These are phyloP conservation scores for Hestina assimilis DNA, from an alignment of 1,140 invertebrate genomes.

Conservation along the genomic window DNA sequence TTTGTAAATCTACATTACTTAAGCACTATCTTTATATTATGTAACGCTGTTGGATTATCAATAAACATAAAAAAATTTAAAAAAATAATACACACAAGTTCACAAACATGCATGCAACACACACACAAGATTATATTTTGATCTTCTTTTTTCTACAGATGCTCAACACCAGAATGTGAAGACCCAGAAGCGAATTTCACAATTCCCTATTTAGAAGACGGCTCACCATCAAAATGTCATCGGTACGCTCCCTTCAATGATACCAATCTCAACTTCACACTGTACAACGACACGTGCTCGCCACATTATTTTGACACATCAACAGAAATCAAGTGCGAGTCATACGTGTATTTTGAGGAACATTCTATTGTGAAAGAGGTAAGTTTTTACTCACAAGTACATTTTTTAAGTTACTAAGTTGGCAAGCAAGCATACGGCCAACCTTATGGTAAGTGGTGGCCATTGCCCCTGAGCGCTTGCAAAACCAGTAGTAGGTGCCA, in stretches of 20 bases:
- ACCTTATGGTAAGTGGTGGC: no score
- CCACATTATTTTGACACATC: conserved; percentile 59
- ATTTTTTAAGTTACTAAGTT: no score
- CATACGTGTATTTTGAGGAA: conserved; percentile 60
- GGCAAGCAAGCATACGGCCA: no score
- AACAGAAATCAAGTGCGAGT: conserved; percentile 56
- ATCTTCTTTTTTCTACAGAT: conserved; percentile 41
- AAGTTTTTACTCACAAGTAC: conserved; percentile 23
- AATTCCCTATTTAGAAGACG: conserved; percentile 50
- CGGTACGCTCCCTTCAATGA: conserved; percentile 52
- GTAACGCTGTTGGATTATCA: no score
- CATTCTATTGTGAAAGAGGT: conserved; percentile 73
- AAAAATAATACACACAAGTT: no score
- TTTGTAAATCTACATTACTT: no score
- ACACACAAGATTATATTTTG: no score
- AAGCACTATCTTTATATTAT: no score
- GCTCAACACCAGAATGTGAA: conserved; percentile 61
- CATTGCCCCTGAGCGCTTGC: no score
- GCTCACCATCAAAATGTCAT: conserved; percentile 46
- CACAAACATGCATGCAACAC: no score
- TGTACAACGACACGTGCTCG: conserved; percentile 44
- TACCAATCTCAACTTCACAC: conserved; percentile 5
- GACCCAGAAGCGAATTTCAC: conserved; percentile 56
- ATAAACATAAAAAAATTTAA: no score
- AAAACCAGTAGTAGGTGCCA: no score